These are phyloP conservation scores for Mastomys coucha DNA, from an alignment of 2,113 vertebrate species.

Conservation along the genomic window DNA sequence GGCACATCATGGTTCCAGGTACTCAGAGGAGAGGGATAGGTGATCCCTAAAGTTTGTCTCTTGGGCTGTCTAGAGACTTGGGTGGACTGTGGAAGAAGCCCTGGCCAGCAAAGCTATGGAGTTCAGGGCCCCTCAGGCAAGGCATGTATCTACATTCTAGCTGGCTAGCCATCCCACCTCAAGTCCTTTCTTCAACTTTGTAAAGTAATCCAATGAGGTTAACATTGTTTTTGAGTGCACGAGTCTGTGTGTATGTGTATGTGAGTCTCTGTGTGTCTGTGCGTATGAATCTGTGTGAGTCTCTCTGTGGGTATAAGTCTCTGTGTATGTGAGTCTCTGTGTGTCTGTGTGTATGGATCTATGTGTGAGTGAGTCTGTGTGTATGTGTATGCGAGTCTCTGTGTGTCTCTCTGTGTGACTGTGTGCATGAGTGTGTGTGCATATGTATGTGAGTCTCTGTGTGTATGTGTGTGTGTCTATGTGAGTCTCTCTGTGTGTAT, in stretches of 20 bases:
- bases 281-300: neutral
- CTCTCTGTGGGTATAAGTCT: neutral
- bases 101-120: neutral
- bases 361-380: too few species aligned
- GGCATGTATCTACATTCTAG: accelerated
- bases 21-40: neutral
- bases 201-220: neutral
- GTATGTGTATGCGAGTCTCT: neutral
- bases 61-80: neutral
- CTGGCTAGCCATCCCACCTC: accelerated
- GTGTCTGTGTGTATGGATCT: neutral
- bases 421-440: neutral
- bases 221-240: neutral
- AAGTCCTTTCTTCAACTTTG: neutral
- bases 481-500: neutral
- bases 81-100: neutral
- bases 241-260: neutral
- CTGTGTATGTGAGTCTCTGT: neutral
- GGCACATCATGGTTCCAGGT: neutral
- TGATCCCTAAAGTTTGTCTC: neutral
- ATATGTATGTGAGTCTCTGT: neutral
- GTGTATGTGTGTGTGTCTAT: neutral
- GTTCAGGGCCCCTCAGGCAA: accelerated
- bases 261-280: neutral
- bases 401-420: neutral